A percentile compares a stretch with the other conserved stretches of the same genome.
These are phyloP conservation scores for Pseudococcus longispinus DNA, from an alignment of 2,888 invertebrate species.

Conservation along the genomic window DNA sequence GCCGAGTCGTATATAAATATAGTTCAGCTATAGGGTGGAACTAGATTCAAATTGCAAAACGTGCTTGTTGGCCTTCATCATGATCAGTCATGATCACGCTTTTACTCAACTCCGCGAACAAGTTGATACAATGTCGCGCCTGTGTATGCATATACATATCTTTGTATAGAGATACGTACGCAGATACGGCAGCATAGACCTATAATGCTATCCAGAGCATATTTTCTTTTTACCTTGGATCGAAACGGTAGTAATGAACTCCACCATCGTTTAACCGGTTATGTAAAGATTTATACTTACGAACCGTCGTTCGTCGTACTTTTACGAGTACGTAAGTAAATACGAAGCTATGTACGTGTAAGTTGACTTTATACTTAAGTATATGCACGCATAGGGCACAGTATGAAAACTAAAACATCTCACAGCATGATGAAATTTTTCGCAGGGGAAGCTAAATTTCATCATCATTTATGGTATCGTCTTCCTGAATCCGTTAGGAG, in stretches of 20 bases:
- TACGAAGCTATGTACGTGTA: neutral
- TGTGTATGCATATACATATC: neutral
- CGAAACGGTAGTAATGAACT: conserved; percentile 52
- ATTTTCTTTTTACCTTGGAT: conserved; percentile 48
- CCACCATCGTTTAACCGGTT: conserved; percentile 49
- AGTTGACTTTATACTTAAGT: neutral
- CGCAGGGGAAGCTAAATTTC: no score
- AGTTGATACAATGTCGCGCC: conserved; percentile 52
- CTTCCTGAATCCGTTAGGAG: no score
- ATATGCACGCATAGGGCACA: neutral
- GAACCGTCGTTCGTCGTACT: neutral
- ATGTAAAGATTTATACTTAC: neutral
- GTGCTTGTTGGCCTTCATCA: conserved; percentile 54
- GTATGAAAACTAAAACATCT: no score
- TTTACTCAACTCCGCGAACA: conserved; percentile 18
- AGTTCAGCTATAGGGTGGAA: conserved; percentile 37
- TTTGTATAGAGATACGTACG: neutral
- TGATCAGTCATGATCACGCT: conserved; percentile 56
- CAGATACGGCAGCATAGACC: neutral
- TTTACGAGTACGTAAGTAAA: neutral
- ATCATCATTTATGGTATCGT: no score
- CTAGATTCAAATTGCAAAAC: conserved; percentile 54
- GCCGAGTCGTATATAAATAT: neutral
- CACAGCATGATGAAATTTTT: no score
- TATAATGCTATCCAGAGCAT: conserved; percentile 29